Evolutionary conservation across 2,113 vertebrate genomes (phyloP), one percentile per base, ranked within the genome.

Genomic region (Quiscalus mexicanus): DNA sequence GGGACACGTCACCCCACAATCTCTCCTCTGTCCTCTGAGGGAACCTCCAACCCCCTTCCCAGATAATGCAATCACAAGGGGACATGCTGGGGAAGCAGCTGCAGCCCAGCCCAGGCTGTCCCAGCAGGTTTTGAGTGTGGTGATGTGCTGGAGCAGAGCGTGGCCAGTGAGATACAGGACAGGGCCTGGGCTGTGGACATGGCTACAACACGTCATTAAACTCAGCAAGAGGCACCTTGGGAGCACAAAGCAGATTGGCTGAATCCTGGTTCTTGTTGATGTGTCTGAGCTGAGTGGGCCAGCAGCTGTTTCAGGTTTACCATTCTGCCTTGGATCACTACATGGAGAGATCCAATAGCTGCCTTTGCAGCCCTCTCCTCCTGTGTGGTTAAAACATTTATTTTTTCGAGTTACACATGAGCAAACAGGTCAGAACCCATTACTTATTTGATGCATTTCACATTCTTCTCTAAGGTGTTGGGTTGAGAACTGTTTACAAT

Each of bases 11-110:
- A 23, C 55, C 39, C 21, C 76, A 63, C 25, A 74, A 22, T 1
- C 18, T 15, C 60, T 41, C 52, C 78, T 41, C 24, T 23, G 6
- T 53, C 53, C 76, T 42, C 83, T 11, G 33, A 27, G 35, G 60
- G 59, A 86, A 35, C 42, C 28, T 84, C 69, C 59, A 41, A 71
- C 13, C 14, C 16, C 59, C 55, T 37, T 35, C 30, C 39, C 49
- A 30, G 56, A 30, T 27, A 67, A 45, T 2, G 9, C 0, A 33
- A 44, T 41, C 5, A 0, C 2, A 4, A 70, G 2, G 15, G 64
- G 77, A 67, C 15, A 50, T 2, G 71, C 70, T 68, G 70, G 63
- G 47, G 8, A 53, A 52, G 19, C 76, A 79, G 75, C 60, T 42
- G 47, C 75, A 78, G 76, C 76, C 76, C 76, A 65, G 60, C 47